phyloP scores from a whole-genome alignment of 2,113 vertebrate genomes.

The Colistium nudipinnis region DNA sequence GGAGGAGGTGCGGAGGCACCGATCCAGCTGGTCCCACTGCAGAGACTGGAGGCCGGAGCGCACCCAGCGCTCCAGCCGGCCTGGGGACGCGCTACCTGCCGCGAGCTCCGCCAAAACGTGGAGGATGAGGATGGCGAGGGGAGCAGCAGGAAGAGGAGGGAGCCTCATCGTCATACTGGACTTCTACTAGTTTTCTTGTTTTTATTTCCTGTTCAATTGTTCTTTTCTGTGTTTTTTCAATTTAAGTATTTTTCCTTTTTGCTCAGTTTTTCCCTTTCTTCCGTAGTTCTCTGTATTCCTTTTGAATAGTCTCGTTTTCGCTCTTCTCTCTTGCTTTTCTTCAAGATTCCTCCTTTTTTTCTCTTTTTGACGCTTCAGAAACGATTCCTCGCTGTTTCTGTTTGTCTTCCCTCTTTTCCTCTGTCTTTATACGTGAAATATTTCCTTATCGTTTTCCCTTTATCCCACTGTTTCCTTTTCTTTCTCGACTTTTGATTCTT shows the following conservation, averaged over 20 bases:
- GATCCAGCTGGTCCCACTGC: slow-evolving; percentile 79
- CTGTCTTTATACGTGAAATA: neutral
- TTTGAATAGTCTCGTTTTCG: slow-evolving; percentile 3
- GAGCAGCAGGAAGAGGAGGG: slow-evolving; percentile 23
- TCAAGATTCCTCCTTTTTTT: neutral
- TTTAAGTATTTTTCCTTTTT: neutral
- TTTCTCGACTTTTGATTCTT: neutral
- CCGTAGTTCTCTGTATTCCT: neutral
- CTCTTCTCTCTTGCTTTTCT: neutral
- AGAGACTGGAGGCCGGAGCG: slow-evolving; percentile 80
- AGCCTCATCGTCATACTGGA: slow-evolving; percentile 39
- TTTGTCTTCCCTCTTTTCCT: neutral
- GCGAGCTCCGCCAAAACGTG: neutral
- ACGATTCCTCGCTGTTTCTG: neutral
- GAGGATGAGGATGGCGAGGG: slow-evolving; percentile 60
- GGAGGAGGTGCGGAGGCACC: slow-evolving; percentile 74
- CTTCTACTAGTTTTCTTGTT: neutral
- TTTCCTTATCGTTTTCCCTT: neutral
- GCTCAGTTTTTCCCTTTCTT: neutral
- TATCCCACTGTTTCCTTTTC: neutral
- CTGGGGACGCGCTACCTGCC: slow-evolving; percentile 20
- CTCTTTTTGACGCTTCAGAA: neutral
- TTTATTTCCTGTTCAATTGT: neutral
- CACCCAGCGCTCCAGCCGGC: slow-evolving; percentile 81
- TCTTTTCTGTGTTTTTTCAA: neutral